Conservation (phyloP, 92 coral and sea anemone genomes). For the Desmophyllum pertusum region DNA sequence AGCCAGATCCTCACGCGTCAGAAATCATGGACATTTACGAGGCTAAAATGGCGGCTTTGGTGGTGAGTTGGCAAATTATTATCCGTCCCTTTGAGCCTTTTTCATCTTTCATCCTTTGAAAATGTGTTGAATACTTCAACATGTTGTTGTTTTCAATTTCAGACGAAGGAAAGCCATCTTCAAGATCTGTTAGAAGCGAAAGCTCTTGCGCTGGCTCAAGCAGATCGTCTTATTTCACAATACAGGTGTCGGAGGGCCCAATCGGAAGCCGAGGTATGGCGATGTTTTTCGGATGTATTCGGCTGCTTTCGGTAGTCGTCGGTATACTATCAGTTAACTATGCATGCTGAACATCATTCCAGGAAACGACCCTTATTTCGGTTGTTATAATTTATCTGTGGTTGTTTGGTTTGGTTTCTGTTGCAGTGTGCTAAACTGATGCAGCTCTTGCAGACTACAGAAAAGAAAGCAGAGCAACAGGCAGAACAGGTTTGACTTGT, state of each 20-base stretch:
- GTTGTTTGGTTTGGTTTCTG: not conserved
- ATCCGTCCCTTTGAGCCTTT: not conserved
- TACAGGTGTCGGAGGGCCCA: conserved; percentile 97
- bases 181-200: conserved; percentile 96
- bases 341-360: too few relatives aligned
- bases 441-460: conserved; percentile 88
- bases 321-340: not conserved
- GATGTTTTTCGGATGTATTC: not conserved
- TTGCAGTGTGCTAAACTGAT: conserved; percentile 88
- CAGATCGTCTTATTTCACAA: conserved; percentile 95
- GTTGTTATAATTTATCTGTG: not conserved
- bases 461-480: conserved; percentile 84
- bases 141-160: conserved; percentile 7
- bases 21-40: conserved; percentile 98
- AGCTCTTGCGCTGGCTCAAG: conserved; percentile 92
- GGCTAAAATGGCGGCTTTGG: conserved; percentile 88
- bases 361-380: not conserved
- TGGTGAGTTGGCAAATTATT: conserved; percentile 57
- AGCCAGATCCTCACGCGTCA: conserved; percentile 91
- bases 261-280: conserved; percentile 92
- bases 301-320: not conserved
- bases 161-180: conserved; percentile 97
- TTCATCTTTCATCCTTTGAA: too few relatives aligned
- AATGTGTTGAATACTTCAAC: not conserved
- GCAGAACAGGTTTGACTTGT: conserved; percentile 73